Base-by-base conservation (phyloP, 2,113 vertebrate genomes). In the Saimiri boliviensis region DNA sequence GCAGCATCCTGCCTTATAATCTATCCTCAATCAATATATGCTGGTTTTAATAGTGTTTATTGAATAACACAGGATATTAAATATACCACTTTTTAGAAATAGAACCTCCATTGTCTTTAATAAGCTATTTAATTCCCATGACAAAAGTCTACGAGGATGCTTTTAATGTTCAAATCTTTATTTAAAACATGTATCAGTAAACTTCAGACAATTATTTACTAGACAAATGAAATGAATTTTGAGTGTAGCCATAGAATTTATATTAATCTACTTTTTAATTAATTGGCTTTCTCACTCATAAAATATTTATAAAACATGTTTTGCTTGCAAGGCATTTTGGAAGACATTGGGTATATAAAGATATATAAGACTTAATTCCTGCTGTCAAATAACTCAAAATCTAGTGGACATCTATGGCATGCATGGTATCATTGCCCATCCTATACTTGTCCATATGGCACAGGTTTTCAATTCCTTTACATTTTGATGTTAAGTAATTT, bases 221-320 rank as follows among this genome's bases (percentile, higher is more conserved):
- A 89, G n/a, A 85, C 12, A 37, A n/a, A 71, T 73, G 76, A 79
- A 81, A 25, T 86, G 4, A 86, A 83, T 87, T 96, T 74, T 58
- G 68, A 83, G 25, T 73, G 20, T 87, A 88, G 86, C 20, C 20
- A 85, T 49, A 91, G 8, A 68, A 70, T 76, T 93, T 90, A 83
- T 94, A 63, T 81, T 71, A 45, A 87, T 80, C 13, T 87, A 60
- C 63, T 85, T 8, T 42, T 89, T 83, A 89, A 87, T n/a, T 70
- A 86, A 82, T 80, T 56, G 40, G 20, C 6, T 87, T 2, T 35
- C 0, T 79, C 16, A 52, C 40, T 74, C n/a, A 73, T 70, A 54
- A 85, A 94, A 81, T 77, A 82, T 94, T 93, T 95, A 81, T 54
- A 10, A 30, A 88, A 37, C 11, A 71, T 60, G 81, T 93, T 63